Evolutionary conservation across 2,797 vertebrate genomes (phyloP).

Genomic region (Anomalospiza imberbis): DNA sequence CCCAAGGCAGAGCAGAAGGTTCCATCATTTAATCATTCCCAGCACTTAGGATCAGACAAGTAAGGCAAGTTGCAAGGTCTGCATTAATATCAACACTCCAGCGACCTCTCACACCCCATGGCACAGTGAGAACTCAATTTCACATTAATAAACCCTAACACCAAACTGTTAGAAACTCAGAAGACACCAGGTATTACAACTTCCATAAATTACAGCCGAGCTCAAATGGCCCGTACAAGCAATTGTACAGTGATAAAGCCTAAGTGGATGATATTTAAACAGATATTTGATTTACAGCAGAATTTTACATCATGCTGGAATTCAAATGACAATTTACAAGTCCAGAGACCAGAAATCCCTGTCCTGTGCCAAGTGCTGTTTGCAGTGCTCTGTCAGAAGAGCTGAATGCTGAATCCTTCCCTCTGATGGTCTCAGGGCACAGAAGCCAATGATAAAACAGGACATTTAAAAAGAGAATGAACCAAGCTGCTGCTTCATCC

Average conservation of each 20-base stretch:
- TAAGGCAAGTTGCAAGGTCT: conserved; percentile 8
- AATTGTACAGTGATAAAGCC: conserved; percentile 60
- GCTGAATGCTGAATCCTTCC: background rate
- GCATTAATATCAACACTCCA: conserved; percentile 26
- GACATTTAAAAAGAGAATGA: background rate
- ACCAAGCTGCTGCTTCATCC: background rate
- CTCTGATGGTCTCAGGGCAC: background rate
- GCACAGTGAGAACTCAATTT: conserved; percentile 50
- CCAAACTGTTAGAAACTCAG: conserved; percentile 44
- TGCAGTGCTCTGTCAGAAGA: background rate
- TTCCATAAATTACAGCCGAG: conserved; percentile 47
- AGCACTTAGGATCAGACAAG: background rate
- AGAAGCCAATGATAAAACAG: background rate
- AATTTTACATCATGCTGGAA: conserved; percentile 16
- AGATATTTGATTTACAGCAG: conserved; percentile 45
- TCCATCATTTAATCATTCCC: background rate
- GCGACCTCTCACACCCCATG: conserved; percentile 17
- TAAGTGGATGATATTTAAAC: conserved; percentile 60
- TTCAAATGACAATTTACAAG: conserved; percentile 43
- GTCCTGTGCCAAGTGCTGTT: background rate
- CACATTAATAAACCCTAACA: conserved; percentile 39
- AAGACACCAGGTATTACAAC: conserved; percentile 45
- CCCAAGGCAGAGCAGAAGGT: background rate
- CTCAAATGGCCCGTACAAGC: conserved; percentile 49
- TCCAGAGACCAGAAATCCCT: background rate